Percentiles rank a stretch among this genome's conserved stretches.
Evolutionary conservation across 2,888 invertebrate species (phyloP).

Genomic region (Elegia similella): DNA sequence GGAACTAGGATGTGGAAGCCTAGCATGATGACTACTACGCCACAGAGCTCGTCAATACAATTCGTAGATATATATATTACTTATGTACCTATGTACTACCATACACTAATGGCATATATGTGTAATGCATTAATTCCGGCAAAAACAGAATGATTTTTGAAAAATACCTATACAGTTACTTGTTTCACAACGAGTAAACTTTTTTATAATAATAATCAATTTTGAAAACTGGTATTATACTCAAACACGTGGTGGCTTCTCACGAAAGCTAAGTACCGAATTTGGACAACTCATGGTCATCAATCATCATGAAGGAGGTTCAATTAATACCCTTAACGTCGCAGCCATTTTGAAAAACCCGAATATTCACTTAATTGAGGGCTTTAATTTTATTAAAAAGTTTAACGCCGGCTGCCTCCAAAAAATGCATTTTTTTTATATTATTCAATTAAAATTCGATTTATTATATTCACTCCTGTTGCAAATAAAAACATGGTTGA

Average conservation of each 20-base stretch:
- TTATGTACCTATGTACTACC: too few relatives aligned
- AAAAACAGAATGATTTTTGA: too few relatives aligned
- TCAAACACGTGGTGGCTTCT: background rate
- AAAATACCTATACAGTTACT: background rate
- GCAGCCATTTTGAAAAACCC: conserved; percentile 2
- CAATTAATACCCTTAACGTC: background rate
- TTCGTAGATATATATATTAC: too few relatives aligned
- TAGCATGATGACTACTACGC: too few relatives aligned
- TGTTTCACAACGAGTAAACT: background rate
- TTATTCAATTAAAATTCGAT: too few relatives aligned
- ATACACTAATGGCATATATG: too few relatives aligned
- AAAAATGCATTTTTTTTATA: background rate
- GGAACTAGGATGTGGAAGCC: too few relatives aligned
- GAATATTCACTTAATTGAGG: background rate
- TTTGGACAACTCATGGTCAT: conserved; percentile 4
- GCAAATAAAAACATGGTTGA: too few relatives aligned
- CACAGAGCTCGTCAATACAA: too few relatives aligned
- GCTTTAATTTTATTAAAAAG: background rate
- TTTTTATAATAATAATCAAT: background rate
- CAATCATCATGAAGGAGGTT: conserved; percentile 7
- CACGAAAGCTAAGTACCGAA: background rate
- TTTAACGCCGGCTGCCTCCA: background rate
- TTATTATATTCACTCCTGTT: too few relatives aligned
- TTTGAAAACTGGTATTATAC: background rate
- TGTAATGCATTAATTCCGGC: too few relatives aligned